Base-by-base conservation (phyloP, 2,113 vertebrate species). In the Rhinogobius similis region DNA sequence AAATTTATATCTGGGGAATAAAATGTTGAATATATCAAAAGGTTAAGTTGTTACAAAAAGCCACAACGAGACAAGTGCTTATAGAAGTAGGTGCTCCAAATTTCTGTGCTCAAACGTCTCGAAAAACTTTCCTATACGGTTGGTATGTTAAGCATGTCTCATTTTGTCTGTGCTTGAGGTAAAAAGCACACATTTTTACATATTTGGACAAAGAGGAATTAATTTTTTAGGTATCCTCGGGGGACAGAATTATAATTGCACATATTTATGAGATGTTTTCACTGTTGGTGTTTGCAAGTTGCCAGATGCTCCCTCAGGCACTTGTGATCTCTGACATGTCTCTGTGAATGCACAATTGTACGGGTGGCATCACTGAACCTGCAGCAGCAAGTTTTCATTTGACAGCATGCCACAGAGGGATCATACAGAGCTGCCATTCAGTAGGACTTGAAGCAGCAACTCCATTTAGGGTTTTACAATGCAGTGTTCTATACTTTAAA, bases 201-300 rank as follows among this genome's bases (percentile, higher is more conserved):
- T 63, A 50, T 59, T 55, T 36, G 11, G 32, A 27, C 59, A 71
- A 62, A 72, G 20, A 41, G 66, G 64, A 61, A 67, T 41, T 71
- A 27, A 67, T 77, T 43, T 66, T 44, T 65, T 62, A 62, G 41
- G 65, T n/a, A 0, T 39, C 65, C 43, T 24, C 39, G 18, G 38
- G 72, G 62, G 39, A 61, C 39, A 72, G 58, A 70, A 70, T 56
- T 71, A 29, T 83, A 77, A 83, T 76, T 83, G 55, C 65, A 63
- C 61, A 64, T 64, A 50, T 65, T 72, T 65, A 53, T 64, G 65
- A 55, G 71, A 36, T 21, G 66, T 61, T 75, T 67, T 63, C 16
- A 18, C 36, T 52, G 65, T 9, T 20, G 63, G 46, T 24, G 29
- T 53, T 53, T 73, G 70, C 69, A 66, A 43, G 72, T 64, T 81